phyloP scores from a whole-genome alignment of 2,113 vertebrate species.

The Larimichthys polyactis region DNA sequence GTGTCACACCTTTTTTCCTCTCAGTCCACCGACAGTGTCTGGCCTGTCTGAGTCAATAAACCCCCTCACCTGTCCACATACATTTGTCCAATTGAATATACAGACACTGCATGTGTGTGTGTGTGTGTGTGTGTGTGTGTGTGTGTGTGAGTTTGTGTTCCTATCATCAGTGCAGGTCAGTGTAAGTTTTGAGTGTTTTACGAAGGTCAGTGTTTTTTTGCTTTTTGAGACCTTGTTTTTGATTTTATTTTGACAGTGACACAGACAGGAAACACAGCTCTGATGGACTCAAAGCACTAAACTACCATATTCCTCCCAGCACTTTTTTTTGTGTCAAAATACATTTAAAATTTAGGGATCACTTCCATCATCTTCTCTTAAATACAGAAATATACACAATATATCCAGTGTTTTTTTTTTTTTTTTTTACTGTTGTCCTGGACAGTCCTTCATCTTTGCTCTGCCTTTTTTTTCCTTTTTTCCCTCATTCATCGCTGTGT shows the following conservation, averaged over 20 bases:
- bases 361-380: not conserved
- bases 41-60: constrained; percentile 9
- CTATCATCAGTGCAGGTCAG: not conserved
- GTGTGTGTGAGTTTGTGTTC: no score
- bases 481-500: not conserved
- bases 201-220: not conserved
- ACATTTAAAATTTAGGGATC: not conserved
- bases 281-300: not conserved
- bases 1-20: not conserved
- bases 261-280: not conserved
- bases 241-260: not conserved
- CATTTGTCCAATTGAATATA: not conserved
- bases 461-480: not conserved
- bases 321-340: not conserved
- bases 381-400: not conserved
- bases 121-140: no score
- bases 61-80: not conserved
- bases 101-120: not conserved
- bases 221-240: not conserved
- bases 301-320: not conserved
- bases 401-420: not conserved
- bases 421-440: no score
- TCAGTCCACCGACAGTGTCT: not conserved
- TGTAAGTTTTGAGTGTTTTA: not conserved
- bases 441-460: not conserved